Conservation (phyloP, 2,888 invertebrate species). For the Helicoverpa assulta region DNA sequence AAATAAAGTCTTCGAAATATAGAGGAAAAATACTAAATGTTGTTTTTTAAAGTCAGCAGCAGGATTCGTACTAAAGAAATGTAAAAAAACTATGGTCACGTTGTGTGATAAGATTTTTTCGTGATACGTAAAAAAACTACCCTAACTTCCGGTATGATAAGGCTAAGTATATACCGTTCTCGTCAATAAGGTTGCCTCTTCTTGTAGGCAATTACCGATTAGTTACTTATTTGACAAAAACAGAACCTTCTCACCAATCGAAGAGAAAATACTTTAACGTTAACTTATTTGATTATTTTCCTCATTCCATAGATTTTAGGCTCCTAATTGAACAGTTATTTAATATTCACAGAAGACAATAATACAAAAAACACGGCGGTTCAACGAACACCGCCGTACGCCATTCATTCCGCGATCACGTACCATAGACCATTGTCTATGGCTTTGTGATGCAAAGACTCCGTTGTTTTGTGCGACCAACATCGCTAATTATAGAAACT, state of each 20-base stretch:
- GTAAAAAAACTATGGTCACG: slow-evolving; percentile 1
- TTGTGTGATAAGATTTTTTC: slow-evolving; percentile 19
- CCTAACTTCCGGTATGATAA: slow-evolving; percentile 32
- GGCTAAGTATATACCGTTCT: not conserved
- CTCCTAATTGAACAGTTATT: slow-evolving; percentile 41
- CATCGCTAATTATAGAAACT: slow-evolving; percentile 57
- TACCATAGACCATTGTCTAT: slow-evolving; percentile 65
- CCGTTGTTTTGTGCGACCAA: slow-evolving; percentile 52
- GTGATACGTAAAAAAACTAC: not conserved
- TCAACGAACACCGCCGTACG: slow-evolving; percentile 48
- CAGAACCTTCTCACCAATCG: not conserved
- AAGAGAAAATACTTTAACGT: not conserved
- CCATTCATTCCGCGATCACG: slow-evolving; percentile 58
- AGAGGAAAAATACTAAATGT: not conserved
- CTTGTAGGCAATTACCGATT: too few species aligned
- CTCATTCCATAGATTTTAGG: not conserved
- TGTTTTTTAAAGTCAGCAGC: too few species aligned
- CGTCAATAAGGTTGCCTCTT: too few species aligned
- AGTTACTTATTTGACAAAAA: too few species aligned
- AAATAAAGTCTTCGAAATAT: not conserved
- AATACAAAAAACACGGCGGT: slow-evolving; percentile 53
- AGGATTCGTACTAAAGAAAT: not conserved
- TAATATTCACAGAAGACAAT: slow-evolving; percentile 54
- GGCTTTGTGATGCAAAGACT: slow-evolving; percentile 61
- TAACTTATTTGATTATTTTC: not conserved